Evolutionary conservation across 1,140 invertebrate genomes (phyloP), one percentile per base, ranked within the genome.

Genomic region (Caerostris extrusa): DNA sequence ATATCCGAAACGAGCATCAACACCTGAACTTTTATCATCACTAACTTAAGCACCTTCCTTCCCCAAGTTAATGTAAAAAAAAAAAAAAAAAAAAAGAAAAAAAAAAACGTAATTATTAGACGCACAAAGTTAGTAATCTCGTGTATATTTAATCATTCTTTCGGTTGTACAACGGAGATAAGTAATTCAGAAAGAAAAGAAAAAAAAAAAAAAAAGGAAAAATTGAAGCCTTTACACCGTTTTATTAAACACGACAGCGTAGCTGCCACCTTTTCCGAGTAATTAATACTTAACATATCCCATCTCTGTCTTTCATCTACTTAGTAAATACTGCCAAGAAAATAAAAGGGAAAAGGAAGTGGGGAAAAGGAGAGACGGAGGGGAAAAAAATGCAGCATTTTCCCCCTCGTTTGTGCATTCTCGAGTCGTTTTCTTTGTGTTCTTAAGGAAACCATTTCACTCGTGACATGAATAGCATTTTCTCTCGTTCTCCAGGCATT

Each of bases 281-380:
- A 90, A 90, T 90, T 90, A 90, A 90, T 90, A 90, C 89, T 90
- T 90, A 90, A 90, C n/a, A 19, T 57, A 58, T 77, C 71, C 34
- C 34, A 34, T 34, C 34, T 34, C 83, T 58, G 14, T 60, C 83
- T 90, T 90, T 81, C 69, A 34, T 90, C 55, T 81, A 50, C 89
- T 90, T 90, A 90, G 69, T 81, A 90, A 90, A 90, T 81, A 81
- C 69, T 81, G 53, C 60, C 61, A 67, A 17, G 34, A n/a, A 34
- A 67, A 69, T 50, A 53, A 5, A 12, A 82, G 55, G 55, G 58
- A 34, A 58, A 19, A 60, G 56, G 17, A 71, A 69, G 53, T 10
- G 71, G 34, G 34, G 55, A 89, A 89, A 69, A 55, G 3, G 19
- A 14, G 7, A 34, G 10, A 34, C 34, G 34, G 34, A 34, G 34